Conservation (phyloP, 2,797 vertebrate genomes). For the Gymnoscopelus braueri region DNA sequence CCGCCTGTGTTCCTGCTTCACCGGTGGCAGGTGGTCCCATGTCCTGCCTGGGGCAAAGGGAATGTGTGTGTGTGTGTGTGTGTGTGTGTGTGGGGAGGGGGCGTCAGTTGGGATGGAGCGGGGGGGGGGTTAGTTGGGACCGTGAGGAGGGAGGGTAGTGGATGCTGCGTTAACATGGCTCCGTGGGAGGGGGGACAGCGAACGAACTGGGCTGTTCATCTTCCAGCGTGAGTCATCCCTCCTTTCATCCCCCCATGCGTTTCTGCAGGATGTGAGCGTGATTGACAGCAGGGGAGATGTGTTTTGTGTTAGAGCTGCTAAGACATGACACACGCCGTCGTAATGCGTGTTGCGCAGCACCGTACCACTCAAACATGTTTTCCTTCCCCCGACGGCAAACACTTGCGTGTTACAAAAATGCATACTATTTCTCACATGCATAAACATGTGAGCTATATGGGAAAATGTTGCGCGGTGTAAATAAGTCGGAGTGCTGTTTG, state of each 20-base stretch:
- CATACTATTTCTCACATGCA: conserved; percentile 21
- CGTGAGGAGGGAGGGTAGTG: conserved; percentile 28
- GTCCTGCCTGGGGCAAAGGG: conserved; percentile 66
- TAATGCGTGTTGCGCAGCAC: conserved; percentile 34
- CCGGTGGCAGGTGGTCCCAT: conserved; percentile 76
- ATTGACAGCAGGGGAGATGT: conserved; percentile 48
- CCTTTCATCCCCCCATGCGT: conserved; percentile 34
- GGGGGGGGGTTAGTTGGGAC: conserved; percentile 28
- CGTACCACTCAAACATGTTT: conserved; percentile 34
- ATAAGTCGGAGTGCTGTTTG: no score
- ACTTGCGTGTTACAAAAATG: conserved; percentile 39
- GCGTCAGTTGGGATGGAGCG: conserved; percentile 40
- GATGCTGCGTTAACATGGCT: conserved; percentile 24
- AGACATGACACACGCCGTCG: conserved; percentile 52
- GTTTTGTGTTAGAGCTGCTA: conserved; percentile 54
- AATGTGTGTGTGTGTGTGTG: conserved; percentile 39
- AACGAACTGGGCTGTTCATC: conserved; percentile 56
- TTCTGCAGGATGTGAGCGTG: conserved; percentile 44
- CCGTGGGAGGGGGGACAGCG: conserved; percentile 47
- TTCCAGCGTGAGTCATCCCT: conserved; percentile 44
- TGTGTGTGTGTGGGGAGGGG: conserved; percentile 24
- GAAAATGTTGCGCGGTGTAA: conserved; percentile 25
- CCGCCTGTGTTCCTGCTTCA: conserved; percentile 67
- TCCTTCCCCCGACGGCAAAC: conserved; percentile 43
- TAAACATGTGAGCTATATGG: conserved; percentile 38